Percentiles rank a stretch among this genome's conserved stretches.
phyloP scores from a whole-genome alignment of 2,113 vertebrate species.

The Nestor notabilis region DNA sequence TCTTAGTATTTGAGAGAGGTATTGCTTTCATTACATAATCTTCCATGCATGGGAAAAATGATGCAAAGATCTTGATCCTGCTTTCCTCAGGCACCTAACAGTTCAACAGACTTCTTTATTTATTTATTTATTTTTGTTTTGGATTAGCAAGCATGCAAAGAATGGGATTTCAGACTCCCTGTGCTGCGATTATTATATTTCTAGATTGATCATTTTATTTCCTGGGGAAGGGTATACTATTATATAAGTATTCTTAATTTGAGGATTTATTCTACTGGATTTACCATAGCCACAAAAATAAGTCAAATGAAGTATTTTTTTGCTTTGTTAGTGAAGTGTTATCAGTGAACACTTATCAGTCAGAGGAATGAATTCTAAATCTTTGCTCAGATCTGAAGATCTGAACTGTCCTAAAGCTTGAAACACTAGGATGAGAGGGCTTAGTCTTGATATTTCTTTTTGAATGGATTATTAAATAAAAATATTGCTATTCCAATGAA shows the following conservation, averaged over 20 bases:
- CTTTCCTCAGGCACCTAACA: background rate
- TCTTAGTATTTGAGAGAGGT: conserved; percentile 26
- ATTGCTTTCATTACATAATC: conserved; percentile 53
- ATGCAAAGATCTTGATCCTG: background rate
- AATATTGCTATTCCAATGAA: background rate
- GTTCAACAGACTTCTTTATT: background rate
- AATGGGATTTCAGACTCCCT: background rate
- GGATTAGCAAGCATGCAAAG: background rate
- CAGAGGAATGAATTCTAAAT: background rate
- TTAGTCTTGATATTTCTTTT: background rate
- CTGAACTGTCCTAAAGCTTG: background rate
- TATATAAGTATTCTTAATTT: background rate
- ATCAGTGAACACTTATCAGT: background rate
- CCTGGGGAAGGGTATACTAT: background rate
- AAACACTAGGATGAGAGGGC: background rate
- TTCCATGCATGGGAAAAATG: conserved; percentile 7
- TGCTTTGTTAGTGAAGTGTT: background rate
- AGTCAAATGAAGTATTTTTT: background rate
- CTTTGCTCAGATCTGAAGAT: background rate
- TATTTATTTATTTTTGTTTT: background rate
- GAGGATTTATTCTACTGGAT: background rate
- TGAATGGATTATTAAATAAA: background rate
- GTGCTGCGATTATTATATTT: conserved; percentile 5
- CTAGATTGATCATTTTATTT: conserved; percentile 23
- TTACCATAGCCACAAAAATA: background rate